phyloP scores from a whole-genome alignment of 2,113 vertebrate genomes.

The Camelus dromedarius region DNA sequence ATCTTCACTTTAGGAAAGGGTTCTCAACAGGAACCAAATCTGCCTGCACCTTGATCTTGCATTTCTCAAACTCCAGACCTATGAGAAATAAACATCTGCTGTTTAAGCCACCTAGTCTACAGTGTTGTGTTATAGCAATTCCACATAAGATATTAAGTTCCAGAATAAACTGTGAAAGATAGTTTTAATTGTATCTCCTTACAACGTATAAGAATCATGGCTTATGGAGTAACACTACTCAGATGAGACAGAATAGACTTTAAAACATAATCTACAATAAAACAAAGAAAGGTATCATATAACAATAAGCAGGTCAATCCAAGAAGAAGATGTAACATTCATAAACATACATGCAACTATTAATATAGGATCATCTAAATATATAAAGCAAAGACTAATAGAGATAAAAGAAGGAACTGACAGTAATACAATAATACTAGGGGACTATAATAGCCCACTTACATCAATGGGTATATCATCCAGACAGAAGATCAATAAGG shows the following conservation, averaged over 20 bases:
- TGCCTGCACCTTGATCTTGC: background rate
- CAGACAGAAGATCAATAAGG: background rate
- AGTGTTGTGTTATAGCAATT: background rate
- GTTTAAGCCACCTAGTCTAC: background rate
- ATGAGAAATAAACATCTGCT: background rate
- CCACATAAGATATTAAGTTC: background rate
- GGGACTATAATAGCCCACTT: background rate
- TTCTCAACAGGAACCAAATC: background rate
- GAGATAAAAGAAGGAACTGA: background rate
- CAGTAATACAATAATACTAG: background rate
- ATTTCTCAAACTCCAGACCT: background rate
- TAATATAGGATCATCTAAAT: background rate
- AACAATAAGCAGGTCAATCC: background rate
- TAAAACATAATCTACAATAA: background rate
- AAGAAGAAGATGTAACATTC: background rate
- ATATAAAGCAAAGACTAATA: background rate
- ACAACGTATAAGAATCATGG: background rate
- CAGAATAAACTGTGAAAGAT: background rate
- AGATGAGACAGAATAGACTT: background rate
- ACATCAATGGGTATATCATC: background rate
- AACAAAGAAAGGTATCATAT: background rate
- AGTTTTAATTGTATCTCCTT: background rate
- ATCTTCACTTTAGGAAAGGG: background rate
- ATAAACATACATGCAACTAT: background rate
- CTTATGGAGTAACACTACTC: background rate